Evolutionary conservation across 2,797 vertebrate genomes (phyloP), one percentile per base, ranked within the genome.

Genomic region (Eulemur coronatus): DNA sequence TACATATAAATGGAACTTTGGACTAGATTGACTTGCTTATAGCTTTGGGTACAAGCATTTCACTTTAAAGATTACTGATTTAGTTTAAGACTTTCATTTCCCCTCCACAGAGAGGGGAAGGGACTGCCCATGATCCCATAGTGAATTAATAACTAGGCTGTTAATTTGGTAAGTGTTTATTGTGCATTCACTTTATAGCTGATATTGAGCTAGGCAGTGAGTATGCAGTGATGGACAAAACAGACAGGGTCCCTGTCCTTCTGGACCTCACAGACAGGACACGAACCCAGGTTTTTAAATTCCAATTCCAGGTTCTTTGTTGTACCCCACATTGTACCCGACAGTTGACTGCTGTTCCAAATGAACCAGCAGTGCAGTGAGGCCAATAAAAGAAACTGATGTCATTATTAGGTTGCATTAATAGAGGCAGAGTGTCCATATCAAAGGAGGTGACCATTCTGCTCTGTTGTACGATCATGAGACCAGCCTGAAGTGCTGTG

Each of bases 21-120:
- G 84, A 73, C 91, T 85, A 73, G 65, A 76, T 76, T 94, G 79
- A 94, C 81, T 94, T 85, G 89, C 89, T 85, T 73, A 92, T 80
- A 61, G 84, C 89, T 94, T 35, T 81, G 89, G 59, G 73, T 55
- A 59, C 33, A 48, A 72, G 35, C 52, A 33, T 88, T 88, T 86
- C 48, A 79, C 35, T 67, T 46, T 91, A 73, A 82, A 94, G 92
- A 93, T 91, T 52, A 76, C 82, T 61, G 86, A 80, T 91, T 91
- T 90, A 95, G 67, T 75, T 72, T 84, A 65, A 79, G 73, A 89
- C 69, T 94, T 90, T 89, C 26, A 26, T 95, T 92, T 95, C 52
- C 75, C 61, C 69, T 89, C 70, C 50, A 5, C 14, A 7, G 80
- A 46, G 55, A 86, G 78, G 46, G 69, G 18, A 76, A 67, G 91